Conservation (phyloP, 2,113 vertebrate species). For the Gorsachius goisagi region DNA sequence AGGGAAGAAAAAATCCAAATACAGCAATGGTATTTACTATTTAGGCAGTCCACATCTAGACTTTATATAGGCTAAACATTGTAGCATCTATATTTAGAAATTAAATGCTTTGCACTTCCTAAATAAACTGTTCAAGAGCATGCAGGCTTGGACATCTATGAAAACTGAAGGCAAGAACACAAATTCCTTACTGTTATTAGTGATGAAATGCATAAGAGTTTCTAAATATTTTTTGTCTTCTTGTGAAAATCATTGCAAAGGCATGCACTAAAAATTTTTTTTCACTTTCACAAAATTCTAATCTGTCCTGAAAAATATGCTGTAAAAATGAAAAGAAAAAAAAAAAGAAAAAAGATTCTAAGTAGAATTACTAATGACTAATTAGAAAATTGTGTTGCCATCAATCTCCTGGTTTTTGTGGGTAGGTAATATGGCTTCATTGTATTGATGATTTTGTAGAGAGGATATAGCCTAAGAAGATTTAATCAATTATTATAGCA, state of each 20-base stretch:
- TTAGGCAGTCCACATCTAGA: not conserved
- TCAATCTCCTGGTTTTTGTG: not conserved
- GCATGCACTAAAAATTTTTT: not conserved
- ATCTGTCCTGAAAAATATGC: not conserved
- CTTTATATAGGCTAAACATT: conserved; percentile 5
- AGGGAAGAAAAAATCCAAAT: not conserved
- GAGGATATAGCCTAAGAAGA: not conserved
- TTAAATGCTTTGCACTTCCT: conserved; percentile 11
- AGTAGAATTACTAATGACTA: not conserved
- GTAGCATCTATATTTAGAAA: conserved; percentile 9
- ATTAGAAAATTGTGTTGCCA: not conserved
- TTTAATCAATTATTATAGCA: not conserved
- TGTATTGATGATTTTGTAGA: not conserved
- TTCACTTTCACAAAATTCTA: not conserved
- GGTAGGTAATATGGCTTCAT: not conserved
- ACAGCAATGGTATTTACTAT: conserved; percentile 2
- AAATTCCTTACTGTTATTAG: not conserved
- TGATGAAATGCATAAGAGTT: not conserved
- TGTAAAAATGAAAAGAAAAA: not conserved
- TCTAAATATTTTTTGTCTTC: not conserved
- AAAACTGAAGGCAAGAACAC: not conserved
- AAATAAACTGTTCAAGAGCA: conserved; percentile 24
- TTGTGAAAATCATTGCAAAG: not conserved
- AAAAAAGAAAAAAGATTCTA: not conserved
- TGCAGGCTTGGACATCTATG: not conserved